Evolutionary conservation across 1,140 invertebrate genomes (phyloP).

Genomic region (Drosophila bipectinata): DNA sequence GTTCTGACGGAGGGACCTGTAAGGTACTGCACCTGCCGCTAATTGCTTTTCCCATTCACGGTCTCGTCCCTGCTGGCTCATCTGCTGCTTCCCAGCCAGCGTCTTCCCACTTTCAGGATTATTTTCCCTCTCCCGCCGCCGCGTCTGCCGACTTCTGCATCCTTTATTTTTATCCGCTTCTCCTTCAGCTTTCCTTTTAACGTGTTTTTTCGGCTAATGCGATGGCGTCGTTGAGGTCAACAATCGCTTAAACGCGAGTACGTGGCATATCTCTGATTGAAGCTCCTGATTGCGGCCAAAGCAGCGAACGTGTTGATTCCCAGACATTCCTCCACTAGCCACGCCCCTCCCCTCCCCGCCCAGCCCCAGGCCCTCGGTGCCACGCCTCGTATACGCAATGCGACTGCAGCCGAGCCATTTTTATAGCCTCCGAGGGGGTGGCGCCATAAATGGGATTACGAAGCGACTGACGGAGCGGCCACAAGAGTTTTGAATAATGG

Average conservation of each 20-base stretch:
- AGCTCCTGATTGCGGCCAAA: constrained; percentile 58
- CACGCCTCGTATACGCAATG: constrained; percentile 50
- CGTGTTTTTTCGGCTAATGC: constrained; percentile 42
- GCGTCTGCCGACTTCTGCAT: background rate
- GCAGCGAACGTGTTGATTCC: constrained; percentile 65
- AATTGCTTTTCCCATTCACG: constrained; percentile 34
- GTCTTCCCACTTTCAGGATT: constrained; percentile 9
- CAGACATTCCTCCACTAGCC: constrained; percentile 6
- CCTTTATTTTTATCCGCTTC: constrained; percentile 12
- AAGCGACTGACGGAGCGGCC: constrained; percentile 15
- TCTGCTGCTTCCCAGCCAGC: background rate
- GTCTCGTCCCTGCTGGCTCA: constrained; percentile 6
- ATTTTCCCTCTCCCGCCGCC: constrained; percentile 6
- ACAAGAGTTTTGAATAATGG: constrained; percentile 8
- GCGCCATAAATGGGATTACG: constrained; percentile 42
- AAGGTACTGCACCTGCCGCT: background rate
- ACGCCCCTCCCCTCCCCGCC: background rate
- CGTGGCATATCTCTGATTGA: constrained; percentile 77
- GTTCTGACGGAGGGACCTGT: too few species aligned
- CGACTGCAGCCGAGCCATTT: constrained; percentile 35
- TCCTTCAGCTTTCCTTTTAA: constrained; percentile 17
- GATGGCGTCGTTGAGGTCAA: constrained; percentile 64
- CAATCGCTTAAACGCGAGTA: constrained; percentile 72
- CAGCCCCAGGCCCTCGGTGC: background rate
- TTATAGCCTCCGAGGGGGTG: background rate